phyloP scores from a whole-genome alignment of 2,888 invertebrate species.

The Eupelmus urozonus region DNA sequence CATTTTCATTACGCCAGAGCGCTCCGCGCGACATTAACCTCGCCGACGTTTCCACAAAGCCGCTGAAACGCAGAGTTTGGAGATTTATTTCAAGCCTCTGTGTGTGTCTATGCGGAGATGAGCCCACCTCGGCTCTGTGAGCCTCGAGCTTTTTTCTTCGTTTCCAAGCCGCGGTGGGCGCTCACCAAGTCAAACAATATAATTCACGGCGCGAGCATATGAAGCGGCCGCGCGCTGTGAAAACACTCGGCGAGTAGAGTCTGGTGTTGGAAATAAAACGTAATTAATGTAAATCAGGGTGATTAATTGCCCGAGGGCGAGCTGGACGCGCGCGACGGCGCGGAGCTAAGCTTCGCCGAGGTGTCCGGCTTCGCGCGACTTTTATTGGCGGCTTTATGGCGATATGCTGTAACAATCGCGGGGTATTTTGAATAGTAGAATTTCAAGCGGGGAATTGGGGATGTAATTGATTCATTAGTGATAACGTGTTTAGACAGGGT shows the following conservation, averaged over 20 bases:
- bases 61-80: constrained; percentile 56
- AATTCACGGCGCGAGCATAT: constrained; percentile 45
- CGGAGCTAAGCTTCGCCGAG: constrained; percentile 18
- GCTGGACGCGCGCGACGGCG: too few species aligned
- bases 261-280: constrained; percentile 44
- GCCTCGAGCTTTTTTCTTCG: too few species aligned
- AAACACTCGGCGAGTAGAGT: constrained; percentile 22
- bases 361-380: constrained; percentile 1
- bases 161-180: constrained; percentile 29
- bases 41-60: constrained; percentile 65
- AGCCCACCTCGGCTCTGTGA: too few species aligned
- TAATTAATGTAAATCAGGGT: constrained; percentile 54
- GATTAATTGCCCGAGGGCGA: constrained; percentile 45
- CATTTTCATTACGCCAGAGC: constrained; percentile 56
- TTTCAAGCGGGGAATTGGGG: too few species aligned
- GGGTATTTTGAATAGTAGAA: too few species aligned
- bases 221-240: neutral
- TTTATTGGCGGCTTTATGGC: too few species aligned
- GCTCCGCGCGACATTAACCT: constrained; percentile 61
- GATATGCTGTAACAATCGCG: too few species aligned
- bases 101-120: too few species aligned
- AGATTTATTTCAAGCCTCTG: constrained; percentile 59
- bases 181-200: constrained; percentile 54
- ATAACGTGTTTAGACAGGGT: too few species aligned
- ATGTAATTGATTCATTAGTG: too few species aligned